Percentiles rank a stretch among this genome's conserved stretches.
Conservation (phyloP, 2,888 invertebrate species). For the Callyntrura sp. region DNA sequence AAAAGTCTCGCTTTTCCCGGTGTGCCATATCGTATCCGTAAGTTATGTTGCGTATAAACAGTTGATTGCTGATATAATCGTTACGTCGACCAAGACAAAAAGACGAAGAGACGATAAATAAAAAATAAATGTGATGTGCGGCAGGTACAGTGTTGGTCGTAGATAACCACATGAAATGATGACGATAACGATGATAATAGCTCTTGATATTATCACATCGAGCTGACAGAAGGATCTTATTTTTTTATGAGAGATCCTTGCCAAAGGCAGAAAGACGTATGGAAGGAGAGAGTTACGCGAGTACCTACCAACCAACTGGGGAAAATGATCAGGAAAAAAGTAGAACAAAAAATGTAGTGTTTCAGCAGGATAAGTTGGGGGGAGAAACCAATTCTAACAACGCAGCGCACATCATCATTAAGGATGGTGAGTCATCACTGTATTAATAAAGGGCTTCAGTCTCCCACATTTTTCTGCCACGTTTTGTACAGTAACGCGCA, state of each 20-base stretch:
- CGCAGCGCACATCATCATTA: neutral
- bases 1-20: neutral
- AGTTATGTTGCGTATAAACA: neutral
- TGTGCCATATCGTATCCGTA: neutral
- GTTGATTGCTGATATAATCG: neutral
- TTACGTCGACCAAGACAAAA: neutral
- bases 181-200: slow-evolving; percentile 10
- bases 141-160: neutral
- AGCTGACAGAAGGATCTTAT: neutral
- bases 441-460: neutral
- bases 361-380: no score
- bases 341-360: neutral
- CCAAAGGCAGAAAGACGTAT: neutral
- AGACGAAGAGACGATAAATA: neutral
- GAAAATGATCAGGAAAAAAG: neutral
- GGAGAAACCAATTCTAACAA: neutral
- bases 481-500: neutral
- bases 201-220: neutral
- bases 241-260: neutral
- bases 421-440: neutral
- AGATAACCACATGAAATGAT: neutral
- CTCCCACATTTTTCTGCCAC: neutral
- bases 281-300: neutral
- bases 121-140: slow-evolving; percentile 12
- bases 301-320: neutral